A percentile compares a stretch with the other conserved stretches of the same genome.
phyloP scores from a whole-genome alignment of 2,797 vertebrate genomes.

The Anisognathus igniventris region DNA sequence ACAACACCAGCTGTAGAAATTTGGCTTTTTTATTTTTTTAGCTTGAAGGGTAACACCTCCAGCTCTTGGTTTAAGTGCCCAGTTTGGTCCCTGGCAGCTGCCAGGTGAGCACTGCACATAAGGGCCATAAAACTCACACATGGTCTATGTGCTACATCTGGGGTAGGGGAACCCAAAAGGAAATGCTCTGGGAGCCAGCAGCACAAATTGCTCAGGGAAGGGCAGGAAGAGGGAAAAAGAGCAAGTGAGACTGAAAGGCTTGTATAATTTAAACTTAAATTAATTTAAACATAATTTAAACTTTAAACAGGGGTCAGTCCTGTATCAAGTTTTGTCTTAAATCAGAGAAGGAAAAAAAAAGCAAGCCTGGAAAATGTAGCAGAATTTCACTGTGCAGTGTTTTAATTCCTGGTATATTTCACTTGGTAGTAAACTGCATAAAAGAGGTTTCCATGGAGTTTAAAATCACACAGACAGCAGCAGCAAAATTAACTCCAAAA shows the following conservation, averaged over 20 bases:
- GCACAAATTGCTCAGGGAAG: neutral
- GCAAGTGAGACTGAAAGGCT: neutral
- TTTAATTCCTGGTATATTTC: neutral
- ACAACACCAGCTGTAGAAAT: neutral
- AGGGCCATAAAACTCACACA: neutral
- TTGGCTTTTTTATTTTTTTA: neutral
- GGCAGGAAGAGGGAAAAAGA: rapidly evolving
- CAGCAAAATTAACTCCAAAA: neutral
- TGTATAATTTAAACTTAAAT: neutral
- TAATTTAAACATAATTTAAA: neutral
- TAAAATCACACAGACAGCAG: neutral
- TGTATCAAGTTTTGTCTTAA: neutral
- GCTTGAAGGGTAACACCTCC: neutral
- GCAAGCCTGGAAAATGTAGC: neutral
- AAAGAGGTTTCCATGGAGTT: neutral
- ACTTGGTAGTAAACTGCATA: neutral
- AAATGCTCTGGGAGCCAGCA: neutral
- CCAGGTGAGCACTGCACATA: rapidly evolving
- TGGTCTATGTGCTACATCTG: neutral
- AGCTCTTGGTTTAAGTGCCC: neutral
- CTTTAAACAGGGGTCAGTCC: neutral
- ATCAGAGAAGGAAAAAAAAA: neutral
- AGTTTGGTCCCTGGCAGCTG: neutral
- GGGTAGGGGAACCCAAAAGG: neutral
- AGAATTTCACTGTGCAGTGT: neutral